Conservation (phyloP, 2,113 vertebrate species). For the Engystomops pustulosus region DNA sequence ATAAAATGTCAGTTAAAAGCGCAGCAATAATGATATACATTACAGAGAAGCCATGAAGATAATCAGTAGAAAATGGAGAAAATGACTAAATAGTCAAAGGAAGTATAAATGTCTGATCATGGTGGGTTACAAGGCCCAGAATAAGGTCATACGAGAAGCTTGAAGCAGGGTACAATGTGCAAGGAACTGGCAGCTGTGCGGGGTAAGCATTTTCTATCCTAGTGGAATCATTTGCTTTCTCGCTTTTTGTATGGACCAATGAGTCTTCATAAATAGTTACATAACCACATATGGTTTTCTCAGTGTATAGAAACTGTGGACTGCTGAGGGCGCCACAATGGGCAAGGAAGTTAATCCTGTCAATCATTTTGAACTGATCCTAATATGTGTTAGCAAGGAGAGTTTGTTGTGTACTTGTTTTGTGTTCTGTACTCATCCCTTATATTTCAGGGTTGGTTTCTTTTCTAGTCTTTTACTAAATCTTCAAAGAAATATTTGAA, state of each 20-base stretch:
- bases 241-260: neutral
- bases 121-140: neutral
- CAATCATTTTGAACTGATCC: neutral
- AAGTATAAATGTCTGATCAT: neutral
- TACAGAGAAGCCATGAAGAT: neutral
- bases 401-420: too few species aligned
- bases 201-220: neutral
- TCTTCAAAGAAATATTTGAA: too few species aligned
- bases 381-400: too few species aligned
- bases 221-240: neutral
- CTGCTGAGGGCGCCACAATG: neutral
- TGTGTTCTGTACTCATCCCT: too few species aligned
- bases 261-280: neutral
- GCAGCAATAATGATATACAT: neutral
- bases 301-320: neutral
- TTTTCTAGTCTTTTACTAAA: too few species aligned
- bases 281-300: neutral
- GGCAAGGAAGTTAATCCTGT: neutral
- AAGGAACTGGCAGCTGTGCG: neutral
- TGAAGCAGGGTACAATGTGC: neutral
- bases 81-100: neutral
- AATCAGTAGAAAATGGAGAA: neutral
- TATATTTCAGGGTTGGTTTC: too few species aligned
- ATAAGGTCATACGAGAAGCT: too few species aligned
- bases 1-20: neutral